These are phyloP conservation scores for Drosophila varians DNA, from an alignment of 1,140 invertebrate genomes.

Conservation along the genomic window DNA sequence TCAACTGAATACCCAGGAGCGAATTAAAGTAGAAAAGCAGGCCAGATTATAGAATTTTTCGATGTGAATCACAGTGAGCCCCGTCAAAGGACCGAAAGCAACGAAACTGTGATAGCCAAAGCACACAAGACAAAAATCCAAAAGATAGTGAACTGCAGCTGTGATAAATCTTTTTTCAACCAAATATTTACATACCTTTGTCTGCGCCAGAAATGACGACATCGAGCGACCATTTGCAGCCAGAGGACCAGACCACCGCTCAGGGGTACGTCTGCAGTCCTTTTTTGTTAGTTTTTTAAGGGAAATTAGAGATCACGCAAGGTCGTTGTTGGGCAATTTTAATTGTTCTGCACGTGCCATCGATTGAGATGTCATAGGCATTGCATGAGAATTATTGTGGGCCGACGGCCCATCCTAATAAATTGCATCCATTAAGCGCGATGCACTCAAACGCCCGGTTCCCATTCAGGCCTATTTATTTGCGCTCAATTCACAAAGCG, in stretches of 20 bases:
- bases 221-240: slow-evolving; percentile 17
- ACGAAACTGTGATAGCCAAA: slow-evolving; percentile 71
- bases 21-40: slow-evolving; percentile 27
- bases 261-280: slow-evolving; percentile 23
- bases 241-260: slow-evolving; percentile 16
- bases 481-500: slow-evolving; percentile 52
- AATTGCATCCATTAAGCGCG: slow-evolving; percentile 37
- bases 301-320: not conserved
- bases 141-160: slow-evolving; percentile 50
- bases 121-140: slow-evolving; percentile 40
- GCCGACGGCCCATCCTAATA: not conserved
- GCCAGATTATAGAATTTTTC: slow-evolving; percentile 38
- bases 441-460: slow-evolving; percentile 6
- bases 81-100: slow-evolving; percentile 38
- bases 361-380: slow-evolving; percentile 17
- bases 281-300: not conserved
- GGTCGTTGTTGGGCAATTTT: slow-evolving; percentile 5
- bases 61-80: slow-evolving; percentile 60
- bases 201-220: slow-evolving; percentile 29
- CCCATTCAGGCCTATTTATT: slow-evolving; percentile 14
- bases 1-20: slow-evolving; percentile 23
- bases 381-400: not conserved
- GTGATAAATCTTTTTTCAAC: slow-evolving; percentile 48
- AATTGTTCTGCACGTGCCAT: slow-evolving; percentile 47
- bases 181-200: slow-evolving; percentile 28